These are phyloP conservation scores for Cheirogaleus major DNA, from an alignment of 2,797 vertebrate genomes.

Conservation along the genomic window DNA sequence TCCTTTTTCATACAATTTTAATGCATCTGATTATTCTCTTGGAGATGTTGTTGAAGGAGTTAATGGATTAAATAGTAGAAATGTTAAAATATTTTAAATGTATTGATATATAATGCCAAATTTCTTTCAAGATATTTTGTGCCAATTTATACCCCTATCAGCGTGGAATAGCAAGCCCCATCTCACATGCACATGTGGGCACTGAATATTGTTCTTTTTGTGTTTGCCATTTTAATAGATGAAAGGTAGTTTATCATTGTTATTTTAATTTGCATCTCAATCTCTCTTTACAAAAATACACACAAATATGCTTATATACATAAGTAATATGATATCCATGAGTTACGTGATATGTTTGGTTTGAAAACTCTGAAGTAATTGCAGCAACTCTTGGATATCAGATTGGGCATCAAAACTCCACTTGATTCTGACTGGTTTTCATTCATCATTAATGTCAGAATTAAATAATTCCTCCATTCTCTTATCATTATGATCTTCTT, in stretches of 20 bases:
- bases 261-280: background rate
- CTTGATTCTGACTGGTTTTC: background rate
- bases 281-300: background rate
- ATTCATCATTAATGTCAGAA: background rate
- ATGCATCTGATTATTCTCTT: background rate
- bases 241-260: background rate
- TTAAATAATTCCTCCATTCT: background rate
- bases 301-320: background rate
- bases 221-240: background rate
- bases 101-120: background rate
- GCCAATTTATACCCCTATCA: background rate
- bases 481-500: background rate
- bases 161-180: background rate
- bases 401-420: background rate
- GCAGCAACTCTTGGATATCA: background rate
- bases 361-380: background rate
- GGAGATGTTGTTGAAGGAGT: background rate
- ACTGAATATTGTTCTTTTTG: background rate
- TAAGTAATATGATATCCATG: background rate
- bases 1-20: background rate
- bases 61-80: background rate
- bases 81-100: background rate
- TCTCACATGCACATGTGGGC: background rate
- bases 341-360: background rate
- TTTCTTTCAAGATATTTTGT: background rate